These are phyloP conservation scores for Pygoscelis adeliae DNA, from an alignment of 2,113 vertebrate species.

Conservation along the genomic window DNA sequence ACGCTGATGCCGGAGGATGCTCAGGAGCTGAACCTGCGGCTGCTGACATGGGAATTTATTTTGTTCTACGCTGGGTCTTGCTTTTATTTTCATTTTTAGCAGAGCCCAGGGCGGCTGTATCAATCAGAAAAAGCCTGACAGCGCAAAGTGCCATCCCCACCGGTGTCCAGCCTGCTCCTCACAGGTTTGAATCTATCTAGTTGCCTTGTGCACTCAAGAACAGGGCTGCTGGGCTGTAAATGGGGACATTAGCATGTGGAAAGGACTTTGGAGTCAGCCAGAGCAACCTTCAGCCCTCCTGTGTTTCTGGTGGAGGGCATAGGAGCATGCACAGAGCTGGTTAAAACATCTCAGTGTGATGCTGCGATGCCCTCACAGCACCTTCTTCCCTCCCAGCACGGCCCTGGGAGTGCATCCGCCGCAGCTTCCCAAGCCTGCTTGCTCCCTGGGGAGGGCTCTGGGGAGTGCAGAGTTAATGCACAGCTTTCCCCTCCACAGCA, in stretches of 20 bases:
- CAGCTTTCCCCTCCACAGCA: not conserved
- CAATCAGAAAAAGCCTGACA: slow-evolving; percentile 11
- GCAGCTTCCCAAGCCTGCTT: not conserved
- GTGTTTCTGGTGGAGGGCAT: not conserved
- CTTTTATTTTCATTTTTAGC: slow-evolving; percentile 7
- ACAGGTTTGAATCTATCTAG: not conserved
- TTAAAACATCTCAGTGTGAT: rapidly evolving
- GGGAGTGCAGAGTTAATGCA: not conserved
- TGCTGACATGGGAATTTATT: not conserved
- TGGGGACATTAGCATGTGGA: not conserved
- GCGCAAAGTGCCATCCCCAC: not conserved
- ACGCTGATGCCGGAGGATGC: not conserved
- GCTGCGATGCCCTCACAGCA: not conserved
- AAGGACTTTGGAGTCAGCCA: not conserved
- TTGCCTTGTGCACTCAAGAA: not conserved
- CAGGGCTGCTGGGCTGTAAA: not conserved
- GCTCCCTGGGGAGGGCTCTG: not conserved
- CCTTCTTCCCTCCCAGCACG: not conserved
- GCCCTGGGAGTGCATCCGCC: not conserved
- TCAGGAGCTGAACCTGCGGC: not conserved
- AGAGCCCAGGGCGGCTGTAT: not conserved
- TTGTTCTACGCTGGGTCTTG: not conserved
- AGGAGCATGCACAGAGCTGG: not conserved
- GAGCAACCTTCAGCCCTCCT: not conserved
- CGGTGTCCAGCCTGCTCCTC: not conserved